Base-by-base conservation (phyloP, 2,113 vertebrate genomes). In the Lycaon pictus region DNA sequence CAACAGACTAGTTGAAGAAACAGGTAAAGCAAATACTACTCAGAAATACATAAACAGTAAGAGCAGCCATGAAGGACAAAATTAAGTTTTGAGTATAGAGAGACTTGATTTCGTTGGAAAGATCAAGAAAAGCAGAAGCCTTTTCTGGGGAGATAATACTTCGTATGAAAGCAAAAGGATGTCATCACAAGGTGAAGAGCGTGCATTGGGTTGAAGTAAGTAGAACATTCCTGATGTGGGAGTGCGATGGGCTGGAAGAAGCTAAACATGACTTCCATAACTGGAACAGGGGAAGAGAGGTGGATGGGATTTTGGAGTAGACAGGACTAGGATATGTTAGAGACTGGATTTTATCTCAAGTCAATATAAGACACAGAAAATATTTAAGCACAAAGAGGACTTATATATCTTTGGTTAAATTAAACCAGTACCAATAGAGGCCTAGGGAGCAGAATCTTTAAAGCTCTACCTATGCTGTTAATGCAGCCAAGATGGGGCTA, bases 281-380 rank as follows among this genome's bases (percentile, higher is more conserved):
- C 1, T 23, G 16, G 12, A 25, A 1, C 1, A 43, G 22, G 3
- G 2, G 19, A 32, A 87, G 13, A 63, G 17, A 3, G 2, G 4
- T 10, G 22, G 11, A 10, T 23, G 84, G 7, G 48, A 37, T 81
- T 58, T 22, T 53, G 55, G 25, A 79, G 7, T 0, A 43, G 60
- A 15, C 0, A 5, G 17, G 10, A 7, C 1, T 27, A 32, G 55
- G 35, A 51, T 25, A 86, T 0, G 0, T 19, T 85, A 35, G 71
- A 92, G 53, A 11, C 6, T 62, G 10, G 5, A 55, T 43, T 76
- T 85, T 60, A 58, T 56, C 88, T 5, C 43, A 76, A 71, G 43
- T 51, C 35, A 96, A 88, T 60, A 9, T 7, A 88, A 65, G 11
- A 51, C 2, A 92, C 1, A 53, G 9, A 83, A 67, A 96, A 32